Base-by-base conservation (phyloP, 1,140 invertebrate species). In the Sitophilus oryzae region DNA sequence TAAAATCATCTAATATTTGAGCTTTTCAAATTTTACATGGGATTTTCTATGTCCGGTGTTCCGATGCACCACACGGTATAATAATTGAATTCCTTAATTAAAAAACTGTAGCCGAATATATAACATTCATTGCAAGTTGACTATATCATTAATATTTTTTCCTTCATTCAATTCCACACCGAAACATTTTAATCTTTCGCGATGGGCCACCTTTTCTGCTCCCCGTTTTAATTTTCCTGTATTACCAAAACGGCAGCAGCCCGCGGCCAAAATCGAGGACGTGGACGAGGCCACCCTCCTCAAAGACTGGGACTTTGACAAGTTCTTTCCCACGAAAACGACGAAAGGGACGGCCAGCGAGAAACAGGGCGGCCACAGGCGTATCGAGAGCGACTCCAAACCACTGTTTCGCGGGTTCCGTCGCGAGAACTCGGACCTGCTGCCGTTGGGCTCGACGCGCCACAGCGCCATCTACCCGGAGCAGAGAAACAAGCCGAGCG, bases 291-390 rank as follows among this genome's bases (percentile, higher is more conserved):
- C 84, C 37, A 80, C 82, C 30, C 76, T 89, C 22, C 74, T 90
- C 41, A 85, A 85, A 71, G 87, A 89, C 58, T 90, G 86, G 87
- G 85, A 89, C 72, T 84, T 90, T 73, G 83, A 85, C 57, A 80
- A 83, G 69, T 89, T 89, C 76, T 89, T 91, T 70, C 83, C 85
- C 76, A 73, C 68, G 60, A 47, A 60, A 71, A 48, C 64, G 67
- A 72, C 62, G 74, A 59, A 72, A 43, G 73, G 70, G 3, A 63
- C 70, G 50, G 66, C 73, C 36, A 71, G 73, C 45, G 6, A 34
- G 23, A 50, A 72, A 75, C 64, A 62, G 74, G 76, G 41, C n/a
- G 75, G 80, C 51, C 78, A 63, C 30, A 79, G 64, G 65, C 70
- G 82, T 43, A 82, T 83, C 83, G 84, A 86, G 23, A 77, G 82